Base-by-base conservation (phyloP, 1,140 invertebrate species). In the Argopecten irradians region DNA sequence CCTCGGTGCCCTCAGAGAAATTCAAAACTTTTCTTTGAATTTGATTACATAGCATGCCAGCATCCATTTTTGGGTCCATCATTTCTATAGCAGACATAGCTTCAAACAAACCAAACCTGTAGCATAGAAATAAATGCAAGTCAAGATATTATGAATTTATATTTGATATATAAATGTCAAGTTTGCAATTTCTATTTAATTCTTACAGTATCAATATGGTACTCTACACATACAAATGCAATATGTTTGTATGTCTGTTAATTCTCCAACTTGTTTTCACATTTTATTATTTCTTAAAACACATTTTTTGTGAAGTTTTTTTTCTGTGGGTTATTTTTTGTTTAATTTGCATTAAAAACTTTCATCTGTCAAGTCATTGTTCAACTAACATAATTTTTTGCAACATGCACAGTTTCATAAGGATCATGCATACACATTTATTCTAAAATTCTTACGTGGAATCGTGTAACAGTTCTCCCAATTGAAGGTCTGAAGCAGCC, bases 41-140 rank as follows among this genome's bases (percentile, higher is more conserved):
- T 92, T 93, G 96, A 95, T 99, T 99, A 94, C 98, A 99, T 91
- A 98, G 95, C 98, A 99, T 99, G 34, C 99, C 99, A 82, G 98
- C 98, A 96, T 99, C 99, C 99, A 99, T 99, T 96, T 99, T 99
- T 0, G 98, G 98, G 96, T 99, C 99, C 99, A 99, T 99, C 98
- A 99, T 99, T 96, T 99, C 99, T 94, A 99, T 99, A 0, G 99
- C 99, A 14, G 98, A 99, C 99, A 99, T 99, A 0, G 99, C 99
- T 96, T 99, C 99, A 96, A 99, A 99, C 32, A 99, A 96, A 0
- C 98, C 98, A 97, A 99, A 96, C 88, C 95, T 96, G 84, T 22
- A 87, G 39, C 13, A 8, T 39, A 8, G 36, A 39, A 39, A 39
- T 8, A 39, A 39, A 39, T 16, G 22, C 32, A 86, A 22, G 0